Evolutionary conservation across 2,888 invertebrate genomes (phyloP).

Genomic region (Lasioglossum morio): DNA sequence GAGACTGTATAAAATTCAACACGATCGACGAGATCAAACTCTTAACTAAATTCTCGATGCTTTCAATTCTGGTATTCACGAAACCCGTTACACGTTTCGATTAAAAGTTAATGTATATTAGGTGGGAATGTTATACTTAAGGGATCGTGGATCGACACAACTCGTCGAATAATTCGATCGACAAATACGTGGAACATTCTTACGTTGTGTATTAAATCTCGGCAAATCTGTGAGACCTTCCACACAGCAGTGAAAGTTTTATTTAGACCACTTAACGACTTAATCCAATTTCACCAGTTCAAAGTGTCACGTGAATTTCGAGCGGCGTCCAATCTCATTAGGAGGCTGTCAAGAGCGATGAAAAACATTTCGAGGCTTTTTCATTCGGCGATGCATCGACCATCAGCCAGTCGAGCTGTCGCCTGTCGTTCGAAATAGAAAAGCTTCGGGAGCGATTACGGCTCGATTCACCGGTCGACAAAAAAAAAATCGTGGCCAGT

Average conservation of each 20-base stretch:
- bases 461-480: neutral
- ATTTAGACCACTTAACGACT: neutral
- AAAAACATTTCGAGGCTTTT: neutral
- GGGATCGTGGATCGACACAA: accelerated
- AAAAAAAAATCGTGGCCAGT: slow-evolving; percentile 33
- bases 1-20: neutral
- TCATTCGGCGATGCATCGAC: neutral
- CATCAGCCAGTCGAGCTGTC: neutral
- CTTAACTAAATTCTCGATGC: neutral
- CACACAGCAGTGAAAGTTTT: neutral
- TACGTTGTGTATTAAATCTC: neutral
- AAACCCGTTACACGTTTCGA: neutral
- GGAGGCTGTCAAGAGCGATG: neutral
- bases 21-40: neutral
- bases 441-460: neutral
- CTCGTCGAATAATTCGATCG: neutral
- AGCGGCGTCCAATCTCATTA: neutral
- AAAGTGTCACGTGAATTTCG: slow-evolving; percentile 1
- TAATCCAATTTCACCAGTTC: neutral
- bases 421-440: neutral
- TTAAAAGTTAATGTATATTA: neutral
- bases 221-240: neutral
- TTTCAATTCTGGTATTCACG: neutral
- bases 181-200: neutral
- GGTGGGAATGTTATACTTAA: neutral